Evolutionary conservation across 2,888 invertebrate species (phyloP).

Genomic region (Synanthedon tipuliformis): DNA sequence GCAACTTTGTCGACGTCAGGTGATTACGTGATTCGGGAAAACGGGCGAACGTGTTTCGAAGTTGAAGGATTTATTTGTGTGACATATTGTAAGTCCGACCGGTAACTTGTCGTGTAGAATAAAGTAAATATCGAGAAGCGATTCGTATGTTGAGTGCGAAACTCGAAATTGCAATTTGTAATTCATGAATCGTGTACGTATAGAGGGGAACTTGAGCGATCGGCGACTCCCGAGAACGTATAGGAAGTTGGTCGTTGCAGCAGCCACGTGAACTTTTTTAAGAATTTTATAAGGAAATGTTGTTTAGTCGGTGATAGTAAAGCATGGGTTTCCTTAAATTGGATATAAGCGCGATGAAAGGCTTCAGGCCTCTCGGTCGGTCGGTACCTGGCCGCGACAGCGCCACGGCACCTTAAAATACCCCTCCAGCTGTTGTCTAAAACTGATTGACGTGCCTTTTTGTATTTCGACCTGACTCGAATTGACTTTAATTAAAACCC

Average conservation of each 20-base stretch:
- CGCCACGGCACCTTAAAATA: conserved; percentile 12
- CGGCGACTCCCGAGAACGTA: conserved; percentile 26
- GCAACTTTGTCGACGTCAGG: conserved; percentile 41
- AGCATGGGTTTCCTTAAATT: conserved; percentile 28
- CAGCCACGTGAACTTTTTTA: conserved; percentile 24
- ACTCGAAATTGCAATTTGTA: conserved; percentile 34
- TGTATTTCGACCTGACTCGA: conserved; percentile 37
- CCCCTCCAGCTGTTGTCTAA: conserved; percentile 31
- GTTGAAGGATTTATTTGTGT: conserved; percentile 32
- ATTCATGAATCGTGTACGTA: conserved; percentile 32
- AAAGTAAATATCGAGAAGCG: conserved; percentile 34
- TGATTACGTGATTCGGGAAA: conserved; percentile 36
- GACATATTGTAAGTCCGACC: conserved; percentile 30
- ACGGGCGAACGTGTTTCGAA: conserved; percentile 22
- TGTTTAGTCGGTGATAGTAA: conserved; percentile 18
- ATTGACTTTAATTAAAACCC: conserved; percentile 49
- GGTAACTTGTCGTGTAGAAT: conserved; percentile 25
- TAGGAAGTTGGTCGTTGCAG: conserved; percentile 26
- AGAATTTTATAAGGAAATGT: conserved; percentile 21
- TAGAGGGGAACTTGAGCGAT: conserved; percentile 28
- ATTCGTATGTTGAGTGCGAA: conserved; percentile 25
- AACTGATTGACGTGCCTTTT: conserved; percentile 47
- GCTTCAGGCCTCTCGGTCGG: conserved; percentile 2
- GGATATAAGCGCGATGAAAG: conserved; percentile 16
- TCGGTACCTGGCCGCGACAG: conserved; percentile 14